phyloP scores from a whole-genome alignment of 2,113 vertebrate genomes.

The Redunca redunca region DNA sequence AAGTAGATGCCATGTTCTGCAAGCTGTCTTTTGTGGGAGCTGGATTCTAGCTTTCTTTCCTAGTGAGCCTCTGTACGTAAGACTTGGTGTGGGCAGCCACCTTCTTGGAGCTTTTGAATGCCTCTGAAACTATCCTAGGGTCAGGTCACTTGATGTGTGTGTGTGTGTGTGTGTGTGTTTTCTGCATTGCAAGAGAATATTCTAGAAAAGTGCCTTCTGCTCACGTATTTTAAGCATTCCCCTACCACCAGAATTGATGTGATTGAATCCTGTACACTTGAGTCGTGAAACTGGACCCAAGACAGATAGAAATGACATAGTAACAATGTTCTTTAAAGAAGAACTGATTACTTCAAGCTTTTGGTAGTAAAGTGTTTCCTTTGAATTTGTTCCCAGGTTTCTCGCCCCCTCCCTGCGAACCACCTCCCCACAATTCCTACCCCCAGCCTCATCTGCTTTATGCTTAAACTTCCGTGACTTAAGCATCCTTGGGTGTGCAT shows the following conservation, averaged over 20 bases:
- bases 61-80: not conserved
- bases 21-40: not conserved
- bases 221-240: not conserved
- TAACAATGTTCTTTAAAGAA: constrained; percentile 21
- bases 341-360: constrained; percentile 45
- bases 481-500: constrained; percentile 1
- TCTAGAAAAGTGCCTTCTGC: not conserved
- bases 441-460: not conserved
- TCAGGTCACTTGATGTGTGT: not conserved
- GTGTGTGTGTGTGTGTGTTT: not conserved
- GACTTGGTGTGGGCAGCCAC: not conserved
- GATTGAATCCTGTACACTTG: not conserved
- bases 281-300: not conserved
- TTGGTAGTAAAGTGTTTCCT: constrained; percentile 19
- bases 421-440: not conserved
- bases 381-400: not conserved
- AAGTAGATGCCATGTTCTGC: not conserved
- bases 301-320: not conserved
- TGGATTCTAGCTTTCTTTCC: not conserved
- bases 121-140: not conserved
- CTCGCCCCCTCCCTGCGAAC: accelerated
- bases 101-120: not conserved
- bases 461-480: constrained; percentile 45
- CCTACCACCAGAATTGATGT: not conserved
- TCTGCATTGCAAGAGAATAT: not conserved